phyloP scores from a whole-genome alignment of 2,113 vertebrate genomes.

The Meriones unguiculatus region DNA sequence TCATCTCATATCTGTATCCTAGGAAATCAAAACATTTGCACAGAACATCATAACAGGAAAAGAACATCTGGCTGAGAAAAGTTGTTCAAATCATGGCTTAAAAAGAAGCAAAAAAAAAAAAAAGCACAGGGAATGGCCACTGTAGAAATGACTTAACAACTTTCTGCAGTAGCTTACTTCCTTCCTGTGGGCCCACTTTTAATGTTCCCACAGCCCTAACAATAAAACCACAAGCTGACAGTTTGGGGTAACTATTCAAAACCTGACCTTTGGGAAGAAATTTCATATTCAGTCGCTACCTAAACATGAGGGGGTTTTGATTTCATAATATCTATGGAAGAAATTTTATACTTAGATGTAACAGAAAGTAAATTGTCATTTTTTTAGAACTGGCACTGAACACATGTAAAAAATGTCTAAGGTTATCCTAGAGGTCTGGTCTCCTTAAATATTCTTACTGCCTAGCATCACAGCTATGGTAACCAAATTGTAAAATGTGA shows the following conservation, averaged over 20 bases:
- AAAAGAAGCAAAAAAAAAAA: too few species aligned
- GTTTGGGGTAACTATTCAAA: not conserved
- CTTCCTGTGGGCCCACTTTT: not conserved
- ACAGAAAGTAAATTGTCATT: not conserved
- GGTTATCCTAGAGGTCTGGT: not conserved
- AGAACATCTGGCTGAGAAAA: too few species aligned
- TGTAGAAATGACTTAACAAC: too few species aligned
- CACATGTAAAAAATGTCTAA: not conserved
- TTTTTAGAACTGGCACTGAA: not conserved
- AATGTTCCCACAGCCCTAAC: not conserved
- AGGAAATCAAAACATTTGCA: not conserved
- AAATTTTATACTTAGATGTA: not conserved
- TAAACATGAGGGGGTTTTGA: not conserved
- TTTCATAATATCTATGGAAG: not conserved
- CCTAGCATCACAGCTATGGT: not conserved
- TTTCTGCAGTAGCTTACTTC: too few species aligned
- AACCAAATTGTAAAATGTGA: not conserved
- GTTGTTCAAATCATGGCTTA: not conserved
- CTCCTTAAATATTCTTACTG: not conserved
- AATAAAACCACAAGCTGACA: not conserved
- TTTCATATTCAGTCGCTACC: not conserved
- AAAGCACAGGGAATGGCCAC: not conserved
- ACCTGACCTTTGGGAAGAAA: too few species aligned
- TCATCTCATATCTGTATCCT: too few species aligned
- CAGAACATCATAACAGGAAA: not conserved